Conservation (phyloP, 2,113 vertebrate genomes). For the Sarotherodon lohbergeri region DNA sequence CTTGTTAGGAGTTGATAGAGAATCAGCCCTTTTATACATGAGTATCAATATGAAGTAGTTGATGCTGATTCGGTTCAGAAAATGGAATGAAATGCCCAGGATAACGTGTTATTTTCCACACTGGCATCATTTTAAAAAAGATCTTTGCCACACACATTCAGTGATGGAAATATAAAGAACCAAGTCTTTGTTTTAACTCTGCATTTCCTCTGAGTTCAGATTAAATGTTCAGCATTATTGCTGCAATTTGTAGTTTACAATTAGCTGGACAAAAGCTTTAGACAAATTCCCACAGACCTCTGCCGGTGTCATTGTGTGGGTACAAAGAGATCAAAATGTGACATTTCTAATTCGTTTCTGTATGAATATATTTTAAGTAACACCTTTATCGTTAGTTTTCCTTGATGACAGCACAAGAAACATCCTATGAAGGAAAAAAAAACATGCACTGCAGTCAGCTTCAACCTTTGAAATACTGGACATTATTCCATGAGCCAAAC, state of each 20-base stretch:
- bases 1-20: not conserved
- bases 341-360: not conserved
- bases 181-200: not conserved
- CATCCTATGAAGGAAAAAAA: not conserved
- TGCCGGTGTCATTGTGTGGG: not conserved
- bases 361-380: not conserved
- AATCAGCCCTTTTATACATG: too few relatives aligned
- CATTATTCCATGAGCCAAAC: not conserved
- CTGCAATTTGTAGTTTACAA: not conserved
- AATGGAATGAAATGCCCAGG: not conserved
- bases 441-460: not conserved
- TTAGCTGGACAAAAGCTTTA: not conserved
- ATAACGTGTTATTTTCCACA: not conserved
- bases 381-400: not conserved
- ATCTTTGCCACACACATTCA: not conserved
- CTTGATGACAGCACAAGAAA: not conserved
- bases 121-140: not conserved
- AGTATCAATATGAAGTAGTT: not conserved
- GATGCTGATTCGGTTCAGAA: not conserved
- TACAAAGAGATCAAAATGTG: not conserved
- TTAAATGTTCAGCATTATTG: not conserved
- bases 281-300: not conserved
- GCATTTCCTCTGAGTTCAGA: not conserved
- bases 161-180: not conserved
- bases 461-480: not conserved